Base-by-base conservation (phyloP, 1,140 invertebrate genomes). In the Drosophila serrata region DNA sequence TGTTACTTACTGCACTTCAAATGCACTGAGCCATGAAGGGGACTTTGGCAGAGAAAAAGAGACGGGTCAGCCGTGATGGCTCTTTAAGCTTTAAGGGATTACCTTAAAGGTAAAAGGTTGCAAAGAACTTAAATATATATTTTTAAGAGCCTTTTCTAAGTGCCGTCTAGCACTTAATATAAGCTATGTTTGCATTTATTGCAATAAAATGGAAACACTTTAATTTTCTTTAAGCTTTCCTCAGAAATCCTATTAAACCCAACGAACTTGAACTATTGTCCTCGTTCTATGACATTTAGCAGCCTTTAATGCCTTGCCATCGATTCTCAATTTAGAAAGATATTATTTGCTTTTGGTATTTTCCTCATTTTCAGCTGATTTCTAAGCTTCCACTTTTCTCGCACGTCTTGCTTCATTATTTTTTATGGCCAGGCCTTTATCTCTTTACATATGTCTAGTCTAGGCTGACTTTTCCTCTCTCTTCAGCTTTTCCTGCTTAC, bases 1-100 rank as follows among this genome's bases (percentile, higher is more conserved):
- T 84, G 55, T 87, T 84, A 88, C 82, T 84, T 60, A 87, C 60
- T 87, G 82, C 82, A 87, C 82, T 88, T 84, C 63, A 87, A 88
- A 77, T 87, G 82, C 84, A 82, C 59, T 69, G 75, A 84, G 53
- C 80, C 70, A 53, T 80, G 68, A 81, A 75, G 53, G 48, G 60
- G 75, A n/a, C 76, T 68, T 35, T 31, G 56, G 60, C 45, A 57
- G 48, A 24, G 24, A 24, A 4, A 58, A 62, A 48, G 49, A 63
- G 63, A 12, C 15, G 15, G 29, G 22, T 39, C 53, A 40, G 29
- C 12, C 19, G 11, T 19, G 5, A 17, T 6, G 31, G 31, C 6
- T 19, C 39, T 53, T 53, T 22, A 37, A 35, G 51, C 49, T 31
- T 24, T 12, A 3, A 68, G 35, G 27, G 24, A 67, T 56, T 67